phyloP scores from a whole-genome alignment of 1,140 invertebrate species.

The Apis laboriosa region DNA sequence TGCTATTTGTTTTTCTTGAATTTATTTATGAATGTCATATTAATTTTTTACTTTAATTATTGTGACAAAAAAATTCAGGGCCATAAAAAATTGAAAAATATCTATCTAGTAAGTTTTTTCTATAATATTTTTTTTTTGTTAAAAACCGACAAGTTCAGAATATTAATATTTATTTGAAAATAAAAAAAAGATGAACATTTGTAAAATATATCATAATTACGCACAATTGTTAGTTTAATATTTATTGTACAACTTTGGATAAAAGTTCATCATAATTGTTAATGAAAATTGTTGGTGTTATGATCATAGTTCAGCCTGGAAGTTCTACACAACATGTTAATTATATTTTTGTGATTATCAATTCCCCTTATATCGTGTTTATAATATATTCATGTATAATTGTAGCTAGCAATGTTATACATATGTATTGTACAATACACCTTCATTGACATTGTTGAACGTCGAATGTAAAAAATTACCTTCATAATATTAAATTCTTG shows the following conservation, averaged over 20 bases:
- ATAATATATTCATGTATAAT: slow-evolving; percentile 6
- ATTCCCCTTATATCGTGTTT: slow-evolving; percentile 45
- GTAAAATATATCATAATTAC: slow-evolving; percentile 20
- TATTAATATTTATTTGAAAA: neutral
- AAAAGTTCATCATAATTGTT: slow-evolving; percentile 20
- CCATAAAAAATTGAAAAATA: neutral
- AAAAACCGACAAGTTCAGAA: neutral
- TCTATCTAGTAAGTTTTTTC: neutral
- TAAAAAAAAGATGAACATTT: neutral
- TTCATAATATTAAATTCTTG: slow-evolving; percentile 31
- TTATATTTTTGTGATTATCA: slow-evolving; percentile 39
- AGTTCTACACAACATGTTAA: neutral
- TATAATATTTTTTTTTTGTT: neutral
- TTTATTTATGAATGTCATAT: neutral
- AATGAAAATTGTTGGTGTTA: slow-evolving; percentile 28
- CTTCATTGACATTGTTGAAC: slow-evolving; percentile 45
- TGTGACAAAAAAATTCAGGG: neutral
- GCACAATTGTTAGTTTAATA: slow-evolving; percentile 37
- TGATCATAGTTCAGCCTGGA: slow-evolving; percentile 12
- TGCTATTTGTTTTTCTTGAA: neutral
- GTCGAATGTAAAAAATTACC: slow-evolving; percentile 35
- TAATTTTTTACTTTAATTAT: neutral
- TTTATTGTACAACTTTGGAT: slow-evolving; percentile 15
- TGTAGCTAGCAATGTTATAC: slow-evolving; percentile 49
- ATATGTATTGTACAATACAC: slow-evolving; percentile 46